phyloP scores from a whole-genome alignment of 2,888 invertebrate genomes.

The Tetrapedia diversipes region DNA sequence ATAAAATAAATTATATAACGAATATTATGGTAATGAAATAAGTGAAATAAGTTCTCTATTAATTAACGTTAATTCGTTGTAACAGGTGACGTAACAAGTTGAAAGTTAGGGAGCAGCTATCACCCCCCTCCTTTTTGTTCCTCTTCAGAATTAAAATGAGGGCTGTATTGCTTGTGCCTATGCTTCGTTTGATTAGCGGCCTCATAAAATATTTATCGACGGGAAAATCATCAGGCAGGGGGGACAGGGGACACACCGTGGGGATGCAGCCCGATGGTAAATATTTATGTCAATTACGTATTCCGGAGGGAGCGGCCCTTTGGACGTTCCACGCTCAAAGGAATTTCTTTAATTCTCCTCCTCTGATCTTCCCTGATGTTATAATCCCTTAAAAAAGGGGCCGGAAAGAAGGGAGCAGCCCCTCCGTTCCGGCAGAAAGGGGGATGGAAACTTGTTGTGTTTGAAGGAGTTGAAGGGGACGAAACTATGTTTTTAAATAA shows the following conservation, averaged over 20 bases:
- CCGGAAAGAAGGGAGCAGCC: background rate
- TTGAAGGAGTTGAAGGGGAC: too few species aligned
- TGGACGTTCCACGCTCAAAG: slow-evolving; percentile 39
- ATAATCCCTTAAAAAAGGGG: slow-evolving; percentile 7
- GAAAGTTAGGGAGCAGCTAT: too few species aligned
- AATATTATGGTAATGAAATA: too few species aligned
- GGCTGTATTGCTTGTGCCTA: background rate
- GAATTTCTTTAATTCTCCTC: slow-evolving; percentile 50
- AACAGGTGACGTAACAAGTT: too few species aligned
- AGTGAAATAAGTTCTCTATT: too few species aligned
- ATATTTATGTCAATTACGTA: slow-evolving; percentile 62
- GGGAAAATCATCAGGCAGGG: slow-evolving; percentile 10
- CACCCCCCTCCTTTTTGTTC: too few species aligned
- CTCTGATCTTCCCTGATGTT: slow-evolving; percentile 43
- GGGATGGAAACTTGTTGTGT: too few species aligned
- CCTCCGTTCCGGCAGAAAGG: too few species aligned
- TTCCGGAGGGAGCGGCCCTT: slow-evolving; percentile 23
- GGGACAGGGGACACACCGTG: slow-evolving; percentile 14
- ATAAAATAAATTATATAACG: too few species aligned
- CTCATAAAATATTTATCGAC: slow-evolving; percentile 56
- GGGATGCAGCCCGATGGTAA: slow-evolving; percentile 37
- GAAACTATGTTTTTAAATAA: too few species aligned
- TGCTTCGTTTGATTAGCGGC: slow-evolving; percentile 48
- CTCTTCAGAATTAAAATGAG: too few species aligned
- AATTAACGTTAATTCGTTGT: too few species aligned